Evolutionary conservation across 2,888 invertebrate species (phyloP), one percentile per base, ranked within the genome.

Genomic region (Drosophila pullipes): DNA sequence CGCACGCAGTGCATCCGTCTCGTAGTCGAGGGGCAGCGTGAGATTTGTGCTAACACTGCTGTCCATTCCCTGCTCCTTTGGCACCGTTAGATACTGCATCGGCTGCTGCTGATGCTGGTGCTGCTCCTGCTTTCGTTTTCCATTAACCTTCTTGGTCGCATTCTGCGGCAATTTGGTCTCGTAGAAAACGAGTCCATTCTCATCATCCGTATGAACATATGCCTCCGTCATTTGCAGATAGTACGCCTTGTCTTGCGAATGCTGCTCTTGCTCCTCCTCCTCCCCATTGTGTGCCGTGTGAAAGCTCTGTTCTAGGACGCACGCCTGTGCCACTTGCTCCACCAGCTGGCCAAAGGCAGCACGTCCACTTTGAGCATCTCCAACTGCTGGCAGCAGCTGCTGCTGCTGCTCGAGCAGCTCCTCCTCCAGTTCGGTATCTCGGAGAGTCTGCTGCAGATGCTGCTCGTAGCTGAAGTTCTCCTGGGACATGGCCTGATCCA

Each of bases 161-260:
- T 90, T 92, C 64, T 88, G 92, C 4, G 91, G 71, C 13, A 92
- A 57, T 59, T 92, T 92, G 1, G 91, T 93, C 57, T 93, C 97
- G 78, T 96, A 95, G 53, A 97, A 94, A 6, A 95, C 95, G 0
- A 97, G 94, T 55, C 96, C 95, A 82, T 96, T 95, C 55, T 96
- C 95, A 65, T 94, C 94, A 90, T 97, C 97, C 33, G 96, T 95
- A 89, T 97, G 97, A 60, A 95, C 96, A 86, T 97, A 97, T 74
- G 97, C 95, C 85, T 97, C 97, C 3, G 96, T 95, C 57, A 96
- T 94, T 81, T 93, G 93, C 39, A 92, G 76, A 66, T 93, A 91
- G 53, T 89, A 92, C 13, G 91, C 90, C 50, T 82, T 78, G 10
- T 81, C 67, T 31, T 1, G 52, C 16, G 16, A 25, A 25, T 25